A percentile compares a stretch with the other conserved stretches of the same genome.
These are phyloP conservation scores for Thaumetopoea pityocampa DNA, from an alignment of 1,140 invertebrate species.

Conservation along the genomic window DNA sequence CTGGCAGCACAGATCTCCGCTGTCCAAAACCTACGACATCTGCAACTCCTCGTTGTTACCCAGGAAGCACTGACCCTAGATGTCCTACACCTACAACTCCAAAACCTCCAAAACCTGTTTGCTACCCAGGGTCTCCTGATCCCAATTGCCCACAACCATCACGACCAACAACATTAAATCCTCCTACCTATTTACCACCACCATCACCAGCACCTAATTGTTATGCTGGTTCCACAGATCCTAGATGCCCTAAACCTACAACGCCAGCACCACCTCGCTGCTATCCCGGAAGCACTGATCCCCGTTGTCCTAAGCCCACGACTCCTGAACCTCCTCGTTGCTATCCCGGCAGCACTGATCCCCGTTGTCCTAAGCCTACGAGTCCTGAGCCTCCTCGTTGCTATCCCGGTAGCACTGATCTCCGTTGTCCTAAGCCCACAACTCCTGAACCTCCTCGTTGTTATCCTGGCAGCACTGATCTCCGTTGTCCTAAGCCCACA, in stretches of 20 bases:
- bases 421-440: conserved; percentile 49
- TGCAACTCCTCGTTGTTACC: conserved; percentile 42
- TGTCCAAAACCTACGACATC: conserved; percentile 45
- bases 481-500: conserved; percentile 47
- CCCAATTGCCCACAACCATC: conserved; percentile 23
- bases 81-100: conserved; percentile 22
- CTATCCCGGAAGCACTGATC: conserved; percentile 61
- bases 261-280: conserved; percentile 34
- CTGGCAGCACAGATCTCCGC: conserved; percentile 58
- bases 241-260: conserved; percentile 31
- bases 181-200: conserved; percentile 29
- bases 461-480: conserved; percentile 64
- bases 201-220: conserved; percentile 31
- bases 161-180: conserved; percentile 20
- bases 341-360: conserved; percentile 62
- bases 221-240: conserved; percentile 53
- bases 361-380: conserved; percentile 49
- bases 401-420: conserved; percentile 62
- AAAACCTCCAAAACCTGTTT: conserved; percentile 8
- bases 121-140: conserved; percentile 21
- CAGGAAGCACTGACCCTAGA: conserved; percentile 24
- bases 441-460: conserved; percentile 42
- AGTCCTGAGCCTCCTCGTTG: conserved; percentile 37
- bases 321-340: conserved; percentile 38
- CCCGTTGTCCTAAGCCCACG: conserved; percentile 45